A percentile compares a stretch with the other conserved stretches of the same genome.
These are phyloP conservation scores for Ammodytes marinus DNA, from an alignment of 2,113 vertebrate species.

Conservation along the genomic window DNA sequence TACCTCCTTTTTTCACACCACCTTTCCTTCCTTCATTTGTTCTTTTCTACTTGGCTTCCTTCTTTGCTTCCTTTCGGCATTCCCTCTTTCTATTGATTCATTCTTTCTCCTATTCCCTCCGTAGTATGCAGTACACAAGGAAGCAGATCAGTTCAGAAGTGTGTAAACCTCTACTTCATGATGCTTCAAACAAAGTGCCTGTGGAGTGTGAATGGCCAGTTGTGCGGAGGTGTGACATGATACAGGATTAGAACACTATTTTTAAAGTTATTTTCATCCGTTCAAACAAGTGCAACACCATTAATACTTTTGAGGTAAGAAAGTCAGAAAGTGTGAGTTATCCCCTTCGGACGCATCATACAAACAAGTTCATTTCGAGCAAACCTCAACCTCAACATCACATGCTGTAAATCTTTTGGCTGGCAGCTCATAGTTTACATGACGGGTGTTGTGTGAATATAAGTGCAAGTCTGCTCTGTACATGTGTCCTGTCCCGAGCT, in stretches of 20 bases:
- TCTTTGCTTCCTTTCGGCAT: neutral
- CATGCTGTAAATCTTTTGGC: constrained; percentile 4
- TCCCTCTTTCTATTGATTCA: neutral
- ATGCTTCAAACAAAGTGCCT: neutral
- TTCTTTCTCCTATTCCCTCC: constrained; percentile 10
- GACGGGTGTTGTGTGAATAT: constrained; percentile 44
- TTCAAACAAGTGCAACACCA: neutral
- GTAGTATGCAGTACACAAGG: neutral
- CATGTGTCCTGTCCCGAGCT: constrained; percentile 7
- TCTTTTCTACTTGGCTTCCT: neutral
- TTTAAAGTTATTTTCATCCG: neutral
- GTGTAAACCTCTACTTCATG: neutral
- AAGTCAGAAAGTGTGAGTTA: neutral
- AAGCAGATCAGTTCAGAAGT: neutral
- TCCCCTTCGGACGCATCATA: neutral
- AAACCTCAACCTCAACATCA: neutral
- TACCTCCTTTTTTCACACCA: constrained; percentile 17
- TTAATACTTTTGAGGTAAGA: neutral
- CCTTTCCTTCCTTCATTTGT: constrained; percentile 30
- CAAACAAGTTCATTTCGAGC: neutral
- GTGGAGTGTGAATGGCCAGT: neutral
- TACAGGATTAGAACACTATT: no score
- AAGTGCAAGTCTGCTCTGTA: constrained; percentile 1
- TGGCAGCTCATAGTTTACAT: constrained; percentile 33
- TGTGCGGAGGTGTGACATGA: neutral